Base-by-base conservation (phyloP, 1,140 invertebrate species). In the Drosophila ficusphila region DNA sequence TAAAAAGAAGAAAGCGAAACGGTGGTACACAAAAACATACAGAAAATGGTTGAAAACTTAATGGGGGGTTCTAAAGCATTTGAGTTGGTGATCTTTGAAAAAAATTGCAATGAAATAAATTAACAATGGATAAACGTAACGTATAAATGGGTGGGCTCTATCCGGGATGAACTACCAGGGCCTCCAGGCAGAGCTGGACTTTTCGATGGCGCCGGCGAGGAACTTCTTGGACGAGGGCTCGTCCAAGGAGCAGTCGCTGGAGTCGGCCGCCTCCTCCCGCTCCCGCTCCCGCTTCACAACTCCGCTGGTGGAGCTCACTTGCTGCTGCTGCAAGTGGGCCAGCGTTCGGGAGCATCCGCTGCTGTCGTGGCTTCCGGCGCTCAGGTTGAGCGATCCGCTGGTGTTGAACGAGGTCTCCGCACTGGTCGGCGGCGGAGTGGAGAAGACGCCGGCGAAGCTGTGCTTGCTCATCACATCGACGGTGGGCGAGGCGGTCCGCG, bases 291-390 rank as follows among this genome's bases (percentile, higher is more conserved):
- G 85, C 68, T 90, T 90, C 9, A 4, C 60, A 27, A 36, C 33
- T 46, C 85, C 86, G 41, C 82, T 91, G 70, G 90, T 90, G 33
- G 89, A 90, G 41, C 75, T 78, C 44, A 91, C 89, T 56, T 91
- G 89, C 56, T 90, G 90, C 44, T 91, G 90, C 57, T 91, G 90
- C 70, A 91, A 67, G 64, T 90, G 57, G 33, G 54, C 51, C 38
- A 75, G 39, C 2, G 76, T 53, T 23, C 77, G 70, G 1, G 81
- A 75, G 49, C 58, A 57, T 68, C 48, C 61, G 62, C 81, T 86
- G 58, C 58, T 71, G 41, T 86, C 83, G n/a, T 86, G 82, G 41
- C 77, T 89, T 14, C 77, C 82, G 1, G 51, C 64, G 19, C 77
- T 89, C 21, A 88, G 47, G 16, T 88, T 88, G 11, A 86, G 52